Base-by-base conservation (phyloP, 2,888 invertebrate species). In the Harmothoe impar region DNA sequence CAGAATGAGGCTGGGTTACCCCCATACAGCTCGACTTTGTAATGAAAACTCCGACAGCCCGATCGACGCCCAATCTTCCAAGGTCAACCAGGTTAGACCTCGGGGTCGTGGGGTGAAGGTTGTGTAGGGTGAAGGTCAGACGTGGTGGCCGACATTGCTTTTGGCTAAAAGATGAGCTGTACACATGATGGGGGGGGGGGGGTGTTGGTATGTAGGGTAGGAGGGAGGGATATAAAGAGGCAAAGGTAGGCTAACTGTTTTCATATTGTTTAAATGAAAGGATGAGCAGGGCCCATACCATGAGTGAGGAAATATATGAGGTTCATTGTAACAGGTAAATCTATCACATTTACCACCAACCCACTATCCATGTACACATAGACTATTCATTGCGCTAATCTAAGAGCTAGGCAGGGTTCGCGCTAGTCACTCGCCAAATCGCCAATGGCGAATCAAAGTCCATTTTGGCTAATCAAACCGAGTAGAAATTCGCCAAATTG, bases 11-110 rank as follows among this genome's bases (percentile, higher is more conserved):
- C 29, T 25, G 77, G 62, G 23, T 62, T 12, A 12, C 62, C 25
- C 77, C 20, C 10, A 3, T 25, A 3, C 77, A 5, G 25, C 10
- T 29, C 29, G 20, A 77, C 77, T 43, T 33, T 33, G 81, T 81
- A 81, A 81, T 81, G 81, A 81, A 81, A 81, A 17, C 81, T 33
- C 81, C 0, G 81, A 81, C 81, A 81, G 81, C 33, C 43, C 35
- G 81, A 81, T 81, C 81, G 43, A 35, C 81, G 23, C 23, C 81
- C 81, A 81, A 81, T 81, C 81, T 33, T 25, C 72, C 25, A 15
- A 25, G 72, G 72, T 72, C 72, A 72, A 25, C 29, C 3, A 29
- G 72, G 72, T 72, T 25, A 29, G 72, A 1, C 29, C 72, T 62
- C 23, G 5, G 17, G 72, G 72, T 72, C 29, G 25, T n/a, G 62